A percentile compares a stretch with the other conserved stretches of the same genome.
These are phyloP conservation scores for Trachelus tabidus DNA, from an alignment of 2,888 invertebrate genomes.

Conservation along the genomic window DNA sequence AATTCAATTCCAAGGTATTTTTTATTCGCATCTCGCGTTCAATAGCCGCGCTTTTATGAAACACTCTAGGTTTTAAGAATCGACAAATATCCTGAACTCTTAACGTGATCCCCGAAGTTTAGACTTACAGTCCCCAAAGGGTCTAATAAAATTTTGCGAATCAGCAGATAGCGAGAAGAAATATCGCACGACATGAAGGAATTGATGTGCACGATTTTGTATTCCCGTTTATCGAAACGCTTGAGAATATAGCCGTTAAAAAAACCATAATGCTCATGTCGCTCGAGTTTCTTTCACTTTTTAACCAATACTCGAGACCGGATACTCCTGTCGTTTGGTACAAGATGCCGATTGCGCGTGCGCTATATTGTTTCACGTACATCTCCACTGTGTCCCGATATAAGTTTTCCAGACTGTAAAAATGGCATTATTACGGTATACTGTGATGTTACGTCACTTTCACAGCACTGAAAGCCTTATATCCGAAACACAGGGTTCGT, in stretches of 20 bases:
- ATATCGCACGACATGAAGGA: background rate
- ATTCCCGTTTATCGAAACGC: background rate
- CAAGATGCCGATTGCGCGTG: background rate
- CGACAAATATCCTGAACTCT: background rate
- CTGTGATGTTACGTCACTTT: too few species aligned
- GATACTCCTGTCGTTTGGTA: background rate
- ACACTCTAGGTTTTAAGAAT: background rate
- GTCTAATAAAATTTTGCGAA: background rate
- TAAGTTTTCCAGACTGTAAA: too few species aligned
- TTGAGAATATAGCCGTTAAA: background rate
- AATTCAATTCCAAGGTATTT: constrained; percentile 42
- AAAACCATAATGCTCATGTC: background rate
- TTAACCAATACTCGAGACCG: background rate
- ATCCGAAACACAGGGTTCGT: background rate
- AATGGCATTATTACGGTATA: too few species aligned
- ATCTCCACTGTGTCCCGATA: background rate
- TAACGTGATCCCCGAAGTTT: background rate
- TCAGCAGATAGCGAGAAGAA: background rate
- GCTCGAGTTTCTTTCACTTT: background rate
- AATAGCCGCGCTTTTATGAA: background rate
- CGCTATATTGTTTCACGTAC: background rate
- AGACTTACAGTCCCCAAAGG: background rate
- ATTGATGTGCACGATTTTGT: background rate
- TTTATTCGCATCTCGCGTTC: background rate
- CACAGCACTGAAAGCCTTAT: too few species aligned